Percentiles rank a stretch among this genome's conserved stretches.
These are phyloP conservation scores for Rhinolophus sinicus DNA, from an alignment of 2,113 vertebrate species.

Conservation along the genomic window DNA sequence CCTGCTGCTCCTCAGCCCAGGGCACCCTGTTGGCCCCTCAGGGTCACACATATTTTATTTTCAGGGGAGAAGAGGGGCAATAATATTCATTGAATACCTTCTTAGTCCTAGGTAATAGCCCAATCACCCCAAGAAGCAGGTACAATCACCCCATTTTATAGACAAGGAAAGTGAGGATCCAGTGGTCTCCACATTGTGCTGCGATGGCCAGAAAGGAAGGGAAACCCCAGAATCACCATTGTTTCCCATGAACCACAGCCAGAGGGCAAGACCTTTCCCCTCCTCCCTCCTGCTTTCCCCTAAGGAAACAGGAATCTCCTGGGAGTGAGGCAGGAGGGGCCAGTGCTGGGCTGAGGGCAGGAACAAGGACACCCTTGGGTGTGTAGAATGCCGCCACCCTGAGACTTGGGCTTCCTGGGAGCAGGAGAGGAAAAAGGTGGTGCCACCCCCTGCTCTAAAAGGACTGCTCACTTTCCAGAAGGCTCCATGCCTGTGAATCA, in stretches of 20 bases:
- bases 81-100: not conserved
- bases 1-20: accelerated
- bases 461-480: not conserved
- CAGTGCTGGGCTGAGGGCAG: not conserved
- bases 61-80: not conserved
- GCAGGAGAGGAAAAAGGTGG: not conserved
- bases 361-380: too few relatives aligned
- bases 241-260: not conserved
- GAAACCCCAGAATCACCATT: not conserved
- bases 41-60: not conserved
- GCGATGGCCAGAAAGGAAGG: accelerated
- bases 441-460: not conserved
- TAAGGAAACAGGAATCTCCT: not conserved
- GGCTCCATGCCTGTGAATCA: not conserved
- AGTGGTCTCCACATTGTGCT: accelerated
- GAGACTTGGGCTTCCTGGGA: not conserved
- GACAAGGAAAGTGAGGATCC: accelerated
- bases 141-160: accelerated
- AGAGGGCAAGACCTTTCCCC: not conserved
- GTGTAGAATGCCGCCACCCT: too few relatives aligned
- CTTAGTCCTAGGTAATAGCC: not conserved
- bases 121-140: not conserved
- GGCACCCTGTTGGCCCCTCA: not conserved
- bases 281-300: accelerated
- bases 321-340: not conserved